Base-by-base conservation (phyloP, 2,888 invertebrate genomes). In the Phrixothrix hirtus region DNA sequence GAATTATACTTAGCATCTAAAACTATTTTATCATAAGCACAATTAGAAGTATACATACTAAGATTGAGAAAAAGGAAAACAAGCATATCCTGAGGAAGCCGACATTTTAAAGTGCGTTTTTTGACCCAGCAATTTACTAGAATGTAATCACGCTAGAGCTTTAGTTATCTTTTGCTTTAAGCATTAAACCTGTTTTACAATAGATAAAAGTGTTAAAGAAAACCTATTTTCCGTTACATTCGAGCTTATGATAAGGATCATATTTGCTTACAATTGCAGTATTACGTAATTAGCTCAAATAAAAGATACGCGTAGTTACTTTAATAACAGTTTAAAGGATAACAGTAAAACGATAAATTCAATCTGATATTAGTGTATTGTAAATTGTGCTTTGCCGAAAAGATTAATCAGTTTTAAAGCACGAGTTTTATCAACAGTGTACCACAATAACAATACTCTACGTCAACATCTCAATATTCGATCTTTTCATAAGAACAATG, bases 401-500 rank as follows among this genome's bases (percentile, higher is more conserved):
- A 43, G 42, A 53, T 43, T 53, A 53, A 53, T 53, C 42, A 48
- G 47, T 47, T 52, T 52, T n/a, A 46, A 34, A 46, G 39, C 46
- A 46, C 45, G 36, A 25, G 34, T 44, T 54, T 46, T 42, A 46
- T 55, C 41, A 37, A 43, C 21, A 17, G 4, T 31, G 10, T 53
- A 50, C 55, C 55, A 55, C 55, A 50, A 50, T 50, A 55, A 50
- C 37, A 55, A 37, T 45, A 39, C 41, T 31, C 21, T 17, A 32
- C 31, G 30, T 7, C 41, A 34, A 55, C 55, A 43, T 46, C 55
- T 55, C 41, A 50, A 50, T 55, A 55, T 46, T 16, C 13, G 17
- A 29, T 16, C 14, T 36, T 32, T 49, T 46, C 55, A 30, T 46
- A 50, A 50, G 49, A 45, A 50, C 46, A 55, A 42, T 38, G 45